These are phyloP conservation scores for Catocala fraxini DNA, from an alignment of 2,888 invertebrate genomes.

Conservation along the genomic window DNA sequence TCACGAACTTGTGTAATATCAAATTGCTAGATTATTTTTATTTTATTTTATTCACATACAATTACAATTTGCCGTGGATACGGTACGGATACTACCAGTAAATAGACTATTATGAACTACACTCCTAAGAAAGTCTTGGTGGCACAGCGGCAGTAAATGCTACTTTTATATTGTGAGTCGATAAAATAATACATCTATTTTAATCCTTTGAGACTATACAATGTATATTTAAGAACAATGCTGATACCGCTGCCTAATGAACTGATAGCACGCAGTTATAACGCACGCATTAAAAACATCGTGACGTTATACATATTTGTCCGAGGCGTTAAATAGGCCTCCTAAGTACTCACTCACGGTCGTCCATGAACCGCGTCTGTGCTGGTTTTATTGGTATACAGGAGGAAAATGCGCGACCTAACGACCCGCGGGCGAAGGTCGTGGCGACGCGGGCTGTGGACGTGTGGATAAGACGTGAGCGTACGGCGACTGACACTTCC, in stretches of 20 bases:
- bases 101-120: no score
- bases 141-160: no score
- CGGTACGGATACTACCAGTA: no score
- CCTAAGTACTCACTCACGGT: constrained; percentile 42
- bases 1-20: no score
- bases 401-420: constrained; percentile 57
- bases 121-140: no score
- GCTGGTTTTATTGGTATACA: constrained; percentile 56
- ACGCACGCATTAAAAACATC: constrained; percentile 19
- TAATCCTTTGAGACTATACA: no score
- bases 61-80: no score
- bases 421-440: constrained; percentile 62
- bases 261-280: constrained; percentile 21
- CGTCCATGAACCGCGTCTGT: constrained; percentile 54
- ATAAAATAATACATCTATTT: no score
- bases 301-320: constrained; percentile 33
- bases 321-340: constrained; percentile 49
- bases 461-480: constrained; percentile 6
- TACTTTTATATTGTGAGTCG: no score
- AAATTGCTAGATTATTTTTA: no score
- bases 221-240: not conserved
- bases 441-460: constrained; percentile 16
- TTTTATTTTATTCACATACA: no score
- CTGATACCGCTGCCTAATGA: not conserved
- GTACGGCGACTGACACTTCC: not conserved